Conservation (phyloP, 2,888 invertebrate genomes). For the Zelleria hepariella region DNA sequence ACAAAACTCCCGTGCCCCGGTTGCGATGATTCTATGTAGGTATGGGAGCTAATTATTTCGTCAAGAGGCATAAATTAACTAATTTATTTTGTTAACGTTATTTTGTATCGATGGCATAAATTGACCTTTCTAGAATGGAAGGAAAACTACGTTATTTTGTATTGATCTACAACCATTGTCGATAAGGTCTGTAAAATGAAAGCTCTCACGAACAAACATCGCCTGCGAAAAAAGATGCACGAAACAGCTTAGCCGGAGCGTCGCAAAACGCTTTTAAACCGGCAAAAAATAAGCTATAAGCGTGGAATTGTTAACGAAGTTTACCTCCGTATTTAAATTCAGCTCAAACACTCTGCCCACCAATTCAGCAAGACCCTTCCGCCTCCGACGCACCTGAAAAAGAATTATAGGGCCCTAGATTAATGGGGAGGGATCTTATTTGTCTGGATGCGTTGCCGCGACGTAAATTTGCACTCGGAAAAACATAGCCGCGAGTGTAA, state of each 20-base stretch:
- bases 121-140: too few species aligned
- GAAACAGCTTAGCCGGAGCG: background rate
- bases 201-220: background rate
- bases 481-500: slow-evolving; percentile 23
- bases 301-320: slow-evolving; percentile 43
- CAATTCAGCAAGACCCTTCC: slow-evolving; percentile 2
- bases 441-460: slow-evolving; percentile 21
- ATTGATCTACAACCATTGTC: too few species aligned
- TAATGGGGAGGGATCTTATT: slow-evolving; percentile 5
- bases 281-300: slow-evolving; percentile 13
- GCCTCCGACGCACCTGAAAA: background rate
- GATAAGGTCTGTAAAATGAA: background rate
- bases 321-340: slow-evolving; percentile 38
- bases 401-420: slow-evolving; percentile 1
- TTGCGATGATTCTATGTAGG: too few species aligned
- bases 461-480: slow-evolving; percentile 65
- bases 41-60: too few species aligned
- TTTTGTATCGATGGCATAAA: too few species aligned
- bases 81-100: too few species aligned
- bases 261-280: background rate
- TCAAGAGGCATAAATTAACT: too few species aligned
- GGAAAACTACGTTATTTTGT: too few species aligned
- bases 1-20: too few species aligned
- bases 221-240: background rate
- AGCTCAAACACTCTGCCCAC: slow-evolving; percentile 28